A percentile compares a stretch with the other conserved stretches of the same genome.
These are phyloP conservation scores for Gymnodraco acuticeps DNA, from an alignment of 2,797 vertebrate genomes.

Conservation along the genomic window DNA sequence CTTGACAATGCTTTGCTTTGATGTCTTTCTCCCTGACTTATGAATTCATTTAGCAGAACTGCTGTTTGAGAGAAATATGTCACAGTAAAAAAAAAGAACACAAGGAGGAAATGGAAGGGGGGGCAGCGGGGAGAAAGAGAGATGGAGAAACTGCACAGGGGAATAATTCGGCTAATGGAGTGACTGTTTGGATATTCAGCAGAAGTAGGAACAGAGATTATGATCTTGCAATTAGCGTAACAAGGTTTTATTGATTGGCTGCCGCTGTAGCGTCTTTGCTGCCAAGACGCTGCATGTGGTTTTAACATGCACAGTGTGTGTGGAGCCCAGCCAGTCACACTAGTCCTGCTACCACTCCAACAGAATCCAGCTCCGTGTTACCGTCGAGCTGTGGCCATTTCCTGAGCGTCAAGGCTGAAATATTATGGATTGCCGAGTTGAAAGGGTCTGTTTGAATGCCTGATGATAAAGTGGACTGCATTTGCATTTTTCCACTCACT, in stretches of 20 bases:
- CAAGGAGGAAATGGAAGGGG: constrained; percentile 45
- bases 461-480: constrained; percentile 66
- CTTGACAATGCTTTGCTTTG: constrained; percentile 78
- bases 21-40: constrained; percentile 79
- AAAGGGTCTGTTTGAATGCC: constrained; percentile 67
- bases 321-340: constrained; percentile 63
- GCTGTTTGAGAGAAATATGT: constrained; percentile 82
- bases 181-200: constrained; percentile 87
- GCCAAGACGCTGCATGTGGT: constrained; percentile 83
- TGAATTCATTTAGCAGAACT: constrained; percentile 82
- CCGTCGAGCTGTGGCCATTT: constrained; percentile 55
- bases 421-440: constrained; percentile 71
- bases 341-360: constrained; percentile 30
- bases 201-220: constrained; percentile 86
- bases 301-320: constrained; percentile 79
- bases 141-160: constrained; percentile 74
- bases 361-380: constrained; percentile 50
- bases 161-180: constrained; percentile 87
- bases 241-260: constrained; percentile 89
- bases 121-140: constrained; percentile 30
- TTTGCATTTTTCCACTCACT: constrained; percentile 70
- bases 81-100: constrained; percentile 48
- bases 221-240: constrained; percentile 89
- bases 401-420: constrained; percentile 71
- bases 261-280: constrained; percentile 79